A percentile compares a stretch with the other conserved stretches of the same genome.
Conservation (phyloP, 2,797 vertebrate species). For the Perdix hodgsoniae region DNA sequence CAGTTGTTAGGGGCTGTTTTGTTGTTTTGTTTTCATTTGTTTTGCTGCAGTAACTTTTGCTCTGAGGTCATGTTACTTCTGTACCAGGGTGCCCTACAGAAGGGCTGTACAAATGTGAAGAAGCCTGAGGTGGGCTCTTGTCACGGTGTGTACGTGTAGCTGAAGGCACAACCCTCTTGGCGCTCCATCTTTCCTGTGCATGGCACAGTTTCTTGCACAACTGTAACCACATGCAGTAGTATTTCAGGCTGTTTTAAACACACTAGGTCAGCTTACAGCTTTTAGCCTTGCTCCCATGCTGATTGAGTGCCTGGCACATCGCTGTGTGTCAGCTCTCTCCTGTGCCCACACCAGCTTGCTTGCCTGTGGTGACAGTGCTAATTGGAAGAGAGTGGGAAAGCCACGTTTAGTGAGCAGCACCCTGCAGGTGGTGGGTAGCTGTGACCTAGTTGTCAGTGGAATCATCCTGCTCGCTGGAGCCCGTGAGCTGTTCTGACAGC, state of each 20-base stretch:
- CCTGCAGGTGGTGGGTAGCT: slow-evolving; percentile 21
- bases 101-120: not conserved
- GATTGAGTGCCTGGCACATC: accelerated
- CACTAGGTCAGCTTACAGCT: accelerated
- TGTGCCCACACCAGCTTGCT: accelerated
- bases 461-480: not conserved
- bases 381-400: not conserved
- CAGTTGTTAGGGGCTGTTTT: not conserved
- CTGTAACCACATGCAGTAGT: accelerated
- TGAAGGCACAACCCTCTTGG: not conserved
- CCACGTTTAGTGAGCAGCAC: not conserved
- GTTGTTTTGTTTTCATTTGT: not conserved
- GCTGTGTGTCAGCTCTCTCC: not conserved
- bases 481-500: slow-evolving; percentile 48
- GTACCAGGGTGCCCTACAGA: not conserved
- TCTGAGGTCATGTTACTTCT: not conserved
- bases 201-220: not conserved
- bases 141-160: not conserved
- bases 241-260: accelerated
- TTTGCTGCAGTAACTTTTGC: not conserved
- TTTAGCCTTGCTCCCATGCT: not conserved
- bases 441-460: slow-evolving; percentile 71
- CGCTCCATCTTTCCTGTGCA: accelerated
- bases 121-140: not conserved
- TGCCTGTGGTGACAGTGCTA: not conserved